These are phyloP conservation scores for Eulemur macaco DNA, from an alignment of 2,113 vertebrate genomes.

Conservation along the genomic window DNA sequence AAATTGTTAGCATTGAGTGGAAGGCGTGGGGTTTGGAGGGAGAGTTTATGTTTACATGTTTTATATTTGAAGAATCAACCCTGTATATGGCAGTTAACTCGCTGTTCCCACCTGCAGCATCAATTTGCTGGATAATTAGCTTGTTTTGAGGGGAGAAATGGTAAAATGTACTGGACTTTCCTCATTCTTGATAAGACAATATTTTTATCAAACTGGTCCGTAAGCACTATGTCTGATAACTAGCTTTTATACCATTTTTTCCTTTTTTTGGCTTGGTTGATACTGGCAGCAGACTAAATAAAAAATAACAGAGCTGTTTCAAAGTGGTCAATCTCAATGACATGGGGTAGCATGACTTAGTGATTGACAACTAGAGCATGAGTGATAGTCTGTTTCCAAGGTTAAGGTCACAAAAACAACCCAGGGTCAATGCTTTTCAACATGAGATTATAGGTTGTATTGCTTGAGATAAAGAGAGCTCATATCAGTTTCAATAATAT, in stretches of 20 bases:
- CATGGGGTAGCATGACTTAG: not conserved
- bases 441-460: not conserved
- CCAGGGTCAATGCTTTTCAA: constrained; percentile 35
- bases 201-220: not conserved
- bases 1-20: not conserved
- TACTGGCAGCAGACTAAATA: not conserved
- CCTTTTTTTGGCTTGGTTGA: not conserved
- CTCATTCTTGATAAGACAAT: not conserved
- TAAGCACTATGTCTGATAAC: not conserved
- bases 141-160: not conserved
- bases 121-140: not conserved
- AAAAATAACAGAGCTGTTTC: not conserved
- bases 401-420: not conserved
- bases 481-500: not conserved
- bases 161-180: not conserved
- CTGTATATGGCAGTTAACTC: not conserved
- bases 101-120: not conserved
- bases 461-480: not conserved
- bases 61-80: not conserved
- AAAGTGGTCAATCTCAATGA: not conserved
- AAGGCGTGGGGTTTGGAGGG: not conserved
- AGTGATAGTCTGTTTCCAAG: not conserved
- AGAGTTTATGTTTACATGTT: not conserved
- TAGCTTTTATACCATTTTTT: not conserved
- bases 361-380: not conserved